phyloP scores from a whole-genome alignment of 2,113 vertebrate genomes.

The Corapipo altera region DNA sequence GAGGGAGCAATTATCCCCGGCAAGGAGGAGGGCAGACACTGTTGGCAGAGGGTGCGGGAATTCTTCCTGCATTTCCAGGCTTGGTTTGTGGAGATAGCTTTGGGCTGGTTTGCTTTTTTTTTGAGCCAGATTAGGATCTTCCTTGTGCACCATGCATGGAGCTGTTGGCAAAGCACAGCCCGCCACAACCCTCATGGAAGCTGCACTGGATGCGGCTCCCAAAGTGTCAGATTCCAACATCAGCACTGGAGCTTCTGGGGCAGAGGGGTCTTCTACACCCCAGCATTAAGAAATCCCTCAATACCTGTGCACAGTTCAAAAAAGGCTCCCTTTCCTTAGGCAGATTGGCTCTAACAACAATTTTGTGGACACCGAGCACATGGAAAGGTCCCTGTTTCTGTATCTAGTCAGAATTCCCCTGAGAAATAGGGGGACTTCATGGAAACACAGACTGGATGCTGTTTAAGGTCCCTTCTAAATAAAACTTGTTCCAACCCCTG shows the following conservation, averaged over 20 bases:
- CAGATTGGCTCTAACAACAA: fast-evolving
- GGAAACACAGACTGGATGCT: neutral
- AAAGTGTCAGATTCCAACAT: fast-evolving
- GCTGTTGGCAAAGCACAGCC: neutral
- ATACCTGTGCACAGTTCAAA: fast-evolving
- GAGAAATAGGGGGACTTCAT: no score
- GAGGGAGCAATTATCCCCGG: neutral
- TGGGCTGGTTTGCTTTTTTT: neutral
- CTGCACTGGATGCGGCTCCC: neutral
- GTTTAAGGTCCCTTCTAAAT: neutral
- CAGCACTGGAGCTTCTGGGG: neutral
- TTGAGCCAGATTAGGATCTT: neutral
- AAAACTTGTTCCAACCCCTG: neutral
- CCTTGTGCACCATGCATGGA: neutral
- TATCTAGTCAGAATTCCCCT: neutral
- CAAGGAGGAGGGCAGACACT: neutral
- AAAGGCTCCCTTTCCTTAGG: neutral
- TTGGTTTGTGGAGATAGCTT: neutral
- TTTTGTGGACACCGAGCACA: fast-evolving
- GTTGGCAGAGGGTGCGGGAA: neutral
- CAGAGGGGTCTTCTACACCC: neutral
- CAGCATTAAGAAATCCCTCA: neutral
- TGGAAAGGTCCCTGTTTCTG: neutral
- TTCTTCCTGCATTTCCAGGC: neutral
- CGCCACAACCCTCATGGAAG: neutral